Evolutionary conservation across 2,113 vertebrate species (phyloP), one percentile per base, ranked within the genome.

Genomic region (Tupaia chinensis): DNA sequence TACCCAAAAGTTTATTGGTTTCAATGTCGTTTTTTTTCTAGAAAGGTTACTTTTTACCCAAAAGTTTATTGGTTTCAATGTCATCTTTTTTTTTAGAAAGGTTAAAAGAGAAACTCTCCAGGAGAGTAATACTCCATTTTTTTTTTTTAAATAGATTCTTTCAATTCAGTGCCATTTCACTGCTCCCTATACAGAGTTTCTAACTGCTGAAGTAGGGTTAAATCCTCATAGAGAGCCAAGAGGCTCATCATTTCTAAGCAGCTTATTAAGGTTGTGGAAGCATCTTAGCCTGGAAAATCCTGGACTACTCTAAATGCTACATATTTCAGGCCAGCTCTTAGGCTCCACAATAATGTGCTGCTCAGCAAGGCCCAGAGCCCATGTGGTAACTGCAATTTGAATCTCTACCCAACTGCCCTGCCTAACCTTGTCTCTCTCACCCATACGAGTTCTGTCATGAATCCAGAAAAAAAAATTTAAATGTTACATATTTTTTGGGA

Each of bases 21-120:
- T 94, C 53, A 80, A 14, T 83, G 78, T 96, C 5, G 3, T 73
- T 96, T n/a, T 94, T 95, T 96, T 58, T 77, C 72, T 86, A 54
- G 29, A 92, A 93, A 93, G 70, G 16, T 69, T 95, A 83, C 84
- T 96, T 15, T 94, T 92, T 94, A 88, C 53, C 84, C 32, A 65
- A 80, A 93, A 87, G 69, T 93, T 74, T 65, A 86, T 91, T 93
- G 53, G 69, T 93, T 96, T 94, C 53, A 80, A 14, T 83, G 78
- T 96, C 5, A 5, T 73, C n/a, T 96, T n/a, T 94, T 95, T 96
- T 58, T 77, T 68, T 86, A 54, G 29, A 92, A 93, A 93, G 70
- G 16, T 69, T 95, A 83, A 80, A 29, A 85, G 58, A 61, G 27
- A 93, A 92, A 72, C 19, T 87, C 77, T 94, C 58, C 14, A 34